A percentile compares a stretch with the other conserved stretches of the same genome.
Conservation (phyloP, 2,113 vertebrate genomes). For the Eclectus roratus region DNA sequence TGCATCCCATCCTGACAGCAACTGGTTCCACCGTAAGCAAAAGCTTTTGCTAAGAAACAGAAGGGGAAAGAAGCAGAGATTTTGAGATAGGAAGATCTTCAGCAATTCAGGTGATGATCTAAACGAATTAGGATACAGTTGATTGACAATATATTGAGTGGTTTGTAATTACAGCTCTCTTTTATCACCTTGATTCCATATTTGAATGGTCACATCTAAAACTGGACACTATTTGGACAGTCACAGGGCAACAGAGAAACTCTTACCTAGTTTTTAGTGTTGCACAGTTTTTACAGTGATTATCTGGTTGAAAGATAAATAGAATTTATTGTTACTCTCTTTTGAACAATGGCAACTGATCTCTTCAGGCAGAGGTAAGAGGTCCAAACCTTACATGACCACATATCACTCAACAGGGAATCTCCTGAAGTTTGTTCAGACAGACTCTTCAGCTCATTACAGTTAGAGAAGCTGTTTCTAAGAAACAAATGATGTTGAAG, state of each 20-base stretch:
- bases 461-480: background rate
- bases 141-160: background rate
- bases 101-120: background rate
- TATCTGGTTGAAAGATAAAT: background rate
- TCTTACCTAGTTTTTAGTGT: background rate
- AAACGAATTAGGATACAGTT: background rate
- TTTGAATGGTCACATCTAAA: background rate
- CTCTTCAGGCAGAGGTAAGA: background rate
- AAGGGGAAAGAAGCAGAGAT: background rate
- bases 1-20: constrained; percentile 82
- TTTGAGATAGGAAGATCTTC: background rate
- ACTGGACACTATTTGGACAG: background rate
- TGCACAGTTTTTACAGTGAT: background rate
- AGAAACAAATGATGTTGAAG: background rate
- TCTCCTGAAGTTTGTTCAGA: background rate
- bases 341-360: background rate
- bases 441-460: background rate
- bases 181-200: background rate
- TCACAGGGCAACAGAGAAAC: background rate
- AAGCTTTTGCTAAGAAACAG: constrained; percentile 79
- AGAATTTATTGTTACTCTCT: background rate
- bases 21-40: constrained; percentile 81
- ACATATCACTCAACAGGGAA: background rate
- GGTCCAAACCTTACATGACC: background rate
- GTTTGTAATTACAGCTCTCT: background rate